Base-by-base conservation (phyloP, 1,140 invertebrate species). In the Drosophila funebris region DNA sequence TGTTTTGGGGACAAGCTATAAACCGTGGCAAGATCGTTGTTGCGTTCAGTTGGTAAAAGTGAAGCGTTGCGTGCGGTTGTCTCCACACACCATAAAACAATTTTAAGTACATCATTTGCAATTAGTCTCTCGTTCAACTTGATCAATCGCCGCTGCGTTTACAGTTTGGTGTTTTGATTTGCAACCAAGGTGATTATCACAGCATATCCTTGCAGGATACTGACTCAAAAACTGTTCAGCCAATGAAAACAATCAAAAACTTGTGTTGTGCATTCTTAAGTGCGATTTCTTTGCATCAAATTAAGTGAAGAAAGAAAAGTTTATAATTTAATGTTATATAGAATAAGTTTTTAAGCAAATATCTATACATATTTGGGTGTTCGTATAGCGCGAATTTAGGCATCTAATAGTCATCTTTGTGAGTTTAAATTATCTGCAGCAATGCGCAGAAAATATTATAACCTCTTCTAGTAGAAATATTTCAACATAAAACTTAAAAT, bases 1-100 rank as follows among this genome's bases (percentile, higher is more conserved):
- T 75, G 85, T 69, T 60, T 87, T 89, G 78, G 78, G 79, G 68
- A 76, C 79, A 88, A 68, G 76, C 80, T 91, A 91, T 91, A 91
- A 91, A 90, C 90, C 72, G 79, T 79, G 90, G 87, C 84, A 79
- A 88, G 90, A 84, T 91, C 82, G 90, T 82, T 81, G 72, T 54
- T 73, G 75, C 90, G 85, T 85, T 90, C 90, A 91, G 90, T 91
- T 91, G 82, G 90, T 91, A 90, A 90, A 91, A 91, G 90, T 88
- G 73, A 85, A 82, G 80, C 90, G 85, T 90, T 84, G 62, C 85
- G 90, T 91, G 78, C 80, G 90, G 90, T 88, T 81, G 76, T 73
- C 69, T 76, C 70, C 33, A 71, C 48, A 31, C 36, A 29, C 29
- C n/a, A 57, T 24, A 80, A 69, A 56, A 31, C 29, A 60, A 66